These are phyloP conservation scores for Metacarcinus magister DNA, from an alignment of 2,888 invertebrate species.

Conservation along the genomic window DNA sequence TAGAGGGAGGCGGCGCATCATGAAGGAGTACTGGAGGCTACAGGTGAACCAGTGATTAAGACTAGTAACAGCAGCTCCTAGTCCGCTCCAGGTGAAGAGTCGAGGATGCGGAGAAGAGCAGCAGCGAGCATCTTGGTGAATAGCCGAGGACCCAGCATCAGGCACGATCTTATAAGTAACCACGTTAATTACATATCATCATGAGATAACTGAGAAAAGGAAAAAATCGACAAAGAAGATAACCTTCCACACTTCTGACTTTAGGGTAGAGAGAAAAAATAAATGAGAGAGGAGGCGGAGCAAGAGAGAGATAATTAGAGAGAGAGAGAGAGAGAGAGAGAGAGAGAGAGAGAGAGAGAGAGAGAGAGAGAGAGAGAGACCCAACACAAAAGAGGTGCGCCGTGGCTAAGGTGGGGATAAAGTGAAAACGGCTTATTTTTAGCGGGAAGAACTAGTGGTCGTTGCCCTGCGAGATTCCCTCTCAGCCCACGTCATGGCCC, in stretches of 20 bases:
- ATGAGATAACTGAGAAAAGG: constrained; percentile 45
- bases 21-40: not conserved
- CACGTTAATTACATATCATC: constrained; percentile 64
- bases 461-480: not conserved
- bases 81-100: not conserved
- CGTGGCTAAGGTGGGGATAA: not conserved
- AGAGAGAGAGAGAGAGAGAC: constrained; percentile 1
- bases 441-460: not conserved
- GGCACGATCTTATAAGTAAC: constrained; percentile 64
- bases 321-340: constrained; percentile 61
- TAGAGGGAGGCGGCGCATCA: not conserved
- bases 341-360: constrained; percentile 63
- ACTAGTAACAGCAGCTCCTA: not conserved
- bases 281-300: not conserved
- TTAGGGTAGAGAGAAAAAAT: not conserved
- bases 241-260: constrained; percentile 44
- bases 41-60: not conserved
- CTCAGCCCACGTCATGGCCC: constrained; percentile 28
- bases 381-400: not conserved
- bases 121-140: constrained; percentile 8
- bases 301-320: not conserved
- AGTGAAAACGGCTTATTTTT: constrained; percentile 41
- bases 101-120: not conserved
- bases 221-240: constrained; percentile 16
- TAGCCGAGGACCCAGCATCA: constrained; percentile 15